Conservation (phyloP, 1,140 invertebrate genomes). For the Popillia japonica region DNA sequence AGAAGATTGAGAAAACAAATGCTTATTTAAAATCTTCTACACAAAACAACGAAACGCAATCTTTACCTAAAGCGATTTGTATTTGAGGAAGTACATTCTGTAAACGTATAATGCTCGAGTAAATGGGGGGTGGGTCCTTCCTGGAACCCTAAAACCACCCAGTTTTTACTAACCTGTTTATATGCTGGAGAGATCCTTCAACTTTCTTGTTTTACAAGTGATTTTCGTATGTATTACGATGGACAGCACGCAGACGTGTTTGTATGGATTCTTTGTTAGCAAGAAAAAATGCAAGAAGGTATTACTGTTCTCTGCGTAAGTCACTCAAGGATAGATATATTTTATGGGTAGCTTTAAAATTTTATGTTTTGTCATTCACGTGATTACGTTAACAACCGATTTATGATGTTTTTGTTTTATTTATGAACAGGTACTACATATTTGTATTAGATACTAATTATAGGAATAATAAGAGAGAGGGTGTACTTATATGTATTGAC, state of each 20-base stretch:
- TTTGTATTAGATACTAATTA: too few relatives aligned
- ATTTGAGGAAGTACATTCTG: constrained; percentile 52
- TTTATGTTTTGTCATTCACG: too few relatives aligned
- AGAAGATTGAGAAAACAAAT: background rate
- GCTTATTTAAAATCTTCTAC: background rate
- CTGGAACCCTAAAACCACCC: constrained; percentile 44
- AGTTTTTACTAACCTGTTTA: constrained; percentile 24
- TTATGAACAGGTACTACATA: too few relatives aligned
- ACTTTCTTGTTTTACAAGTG: constrained; percentile 21
- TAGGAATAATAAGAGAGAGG: too few relatives aligned
- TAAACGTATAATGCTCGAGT: constrained; percentile 56
- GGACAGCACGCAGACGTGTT: background rate
- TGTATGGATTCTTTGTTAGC: too few relatives aligned
- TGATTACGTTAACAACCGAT: too few relatives aligned
- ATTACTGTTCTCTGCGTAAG: background rate
- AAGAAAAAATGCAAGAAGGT: background rate
- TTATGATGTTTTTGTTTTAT: too few relatives aligned
- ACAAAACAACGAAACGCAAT: constrained; percentile 36
- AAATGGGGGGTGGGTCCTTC: constrained; percentile 57
- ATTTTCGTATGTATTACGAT: background rate
- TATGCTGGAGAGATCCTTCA: constrained; percentile 13
- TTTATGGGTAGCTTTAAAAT: too few relatives aligned
- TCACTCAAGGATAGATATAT: too few relatives aligned
- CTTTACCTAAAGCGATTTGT: constrained; percentile 54
- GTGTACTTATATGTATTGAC: too few relatives aligned